Conservation (phyloP, 2,113 vertebrate genomes). For the Rhombomys opimus region DNA sequence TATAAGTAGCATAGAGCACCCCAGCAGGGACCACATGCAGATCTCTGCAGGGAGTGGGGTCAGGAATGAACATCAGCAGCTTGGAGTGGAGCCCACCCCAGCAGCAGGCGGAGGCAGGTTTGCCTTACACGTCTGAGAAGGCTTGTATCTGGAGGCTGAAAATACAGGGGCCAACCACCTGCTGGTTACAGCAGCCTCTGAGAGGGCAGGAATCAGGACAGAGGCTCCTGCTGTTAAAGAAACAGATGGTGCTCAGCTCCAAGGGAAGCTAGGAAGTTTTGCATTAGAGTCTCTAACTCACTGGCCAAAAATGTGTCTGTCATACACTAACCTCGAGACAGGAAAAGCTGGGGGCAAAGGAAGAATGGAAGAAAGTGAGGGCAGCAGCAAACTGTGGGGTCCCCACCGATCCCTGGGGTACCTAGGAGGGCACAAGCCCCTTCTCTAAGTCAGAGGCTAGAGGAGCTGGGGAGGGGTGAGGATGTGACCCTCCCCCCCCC, state of each 20-base stretch:
- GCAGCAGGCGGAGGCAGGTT: background rate
- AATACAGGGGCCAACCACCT: background rate
- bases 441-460: background rate
- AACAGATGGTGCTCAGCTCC: background rate
- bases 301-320: slow-evolving; percentile 52
- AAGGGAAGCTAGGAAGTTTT: slow-evolving; percentile 24
- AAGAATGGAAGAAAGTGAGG: background rate
- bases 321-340: background rate
- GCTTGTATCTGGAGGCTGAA: background rate
- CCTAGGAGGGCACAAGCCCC: background rate
- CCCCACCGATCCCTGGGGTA: background rate
- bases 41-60: background rate
- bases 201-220: background rate
- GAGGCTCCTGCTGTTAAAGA: slow-evolving; percentile 28
- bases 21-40: background rate
- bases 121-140: background rate
- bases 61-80: background rate
- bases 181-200: background rate
- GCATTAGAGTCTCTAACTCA: slow-evolving; percentile 24
- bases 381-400: background rate
- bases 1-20: background rate
- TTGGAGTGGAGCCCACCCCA: background rate
- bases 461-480: background rate
- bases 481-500: background rate
- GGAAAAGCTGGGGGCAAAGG: background rate